phyloP scores from a whole-genome alignment of 2,888 invertebrate species.

The Aspidiotus rigidus region DNA sequence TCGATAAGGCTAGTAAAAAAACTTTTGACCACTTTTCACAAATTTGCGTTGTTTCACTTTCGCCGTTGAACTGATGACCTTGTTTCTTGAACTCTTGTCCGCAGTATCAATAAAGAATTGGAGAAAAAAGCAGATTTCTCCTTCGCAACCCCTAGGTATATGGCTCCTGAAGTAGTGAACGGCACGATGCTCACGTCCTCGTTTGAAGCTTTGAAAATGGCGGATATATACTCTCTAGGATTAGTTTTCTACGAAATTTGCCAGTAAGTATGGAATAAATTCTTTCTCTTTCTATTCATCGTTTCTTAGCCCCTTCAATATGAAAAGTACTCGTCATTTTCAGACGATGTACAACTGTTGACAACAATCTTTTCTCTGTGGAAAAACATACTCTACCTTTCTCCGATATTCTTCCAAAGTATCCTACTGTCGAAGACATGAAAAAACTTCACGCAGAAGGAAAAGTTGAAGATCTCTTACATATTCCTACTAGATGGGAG shows the following conservation, averaged over 20 bases:
- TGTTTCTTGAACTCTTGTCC: too few species aligned
- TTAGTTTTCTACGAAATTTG: constrained; percentile 78
- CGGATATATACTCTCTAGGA: constrained; percentile 84
- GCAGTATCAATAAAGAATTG: not conserved
- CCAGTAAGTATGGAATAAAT: constrained; percentile 36
- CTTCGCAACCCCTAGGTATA: constrained; percentile 79
- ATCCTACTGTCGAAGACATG: constrained; percentile 22
- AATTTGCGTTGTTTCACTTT: too few species aligned
- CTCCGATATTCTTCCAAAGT: constrained; percentile 8
- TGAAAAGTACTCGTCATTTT: not conserved
- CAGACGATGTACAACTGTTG: constrained; percentile 12
- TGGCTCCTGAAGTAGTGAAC: constrained; percentile 85
- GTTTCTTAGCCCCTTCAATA: too few species aligned
- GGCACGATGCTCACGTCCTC: constrained; percentile 61
- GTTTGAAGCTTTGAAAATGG: constrained; percentile 80
- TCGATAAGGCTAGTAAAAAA: too few species aligned
- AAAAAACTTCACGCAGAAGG: constrained; percentile 4
- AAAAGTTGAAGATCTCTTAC: not conserved
- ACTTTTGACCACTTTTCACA: too few species aligned
- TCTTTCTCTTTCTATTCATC: too few species aligned
- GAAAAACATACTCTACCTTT: constrained; percentile 17
- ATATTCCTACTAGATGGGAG: not conserved
- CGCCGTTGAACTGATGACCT: too few species aligned
- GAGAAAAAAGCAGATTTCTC: constrained; percentile 59
- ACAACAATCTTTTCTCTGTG: not conserved